Conservation (phyloP, 1,140 invertebrate species). For the Hermetia illucens region DNA sequence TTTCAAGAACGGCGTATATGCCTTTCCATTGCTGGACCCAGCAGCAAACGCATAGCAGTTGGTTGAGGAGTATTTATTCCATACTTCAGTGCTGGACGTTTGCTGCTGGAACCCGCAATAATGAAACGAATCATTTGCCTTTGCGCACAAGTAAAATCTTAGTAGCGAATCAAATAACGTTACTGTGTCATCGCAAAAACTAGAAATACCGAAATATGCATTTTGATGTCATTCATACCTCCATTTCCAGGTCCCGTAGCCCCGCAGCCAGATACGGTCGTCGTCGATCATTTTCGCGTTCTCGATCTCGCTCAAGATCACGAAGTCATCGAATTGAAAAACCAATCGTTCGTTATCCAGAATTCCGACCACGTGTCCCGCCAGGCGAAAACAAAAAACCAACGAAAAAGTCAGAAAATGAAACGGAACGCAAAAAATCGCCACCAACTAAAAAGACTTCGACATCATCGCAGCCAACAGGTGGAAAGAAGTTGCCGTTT, state of each 20-base stretch:
- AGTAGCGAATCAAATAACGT: too few species aligned
- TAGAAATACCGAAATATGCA: too few species aligned
- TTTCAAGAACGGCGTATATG: background rate
- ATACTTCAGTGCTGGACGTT: too few species aligned
- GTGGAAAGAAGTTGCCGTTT: constrained; percentile 46
- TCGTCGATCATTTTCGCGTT: constrained; percentile 8
- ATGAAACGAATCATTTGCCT: too few species aligned
- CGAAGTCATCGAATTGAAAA: constrained; percentile 17
- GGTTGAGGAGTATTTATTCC: too few species aligned
- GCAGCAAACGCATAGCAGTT: background rate
- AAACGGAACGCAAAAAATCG: constrained; percentile 26
- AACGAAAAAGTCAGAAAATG: constrained; percentile 26
- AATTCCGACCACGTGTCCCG: constrained; percentile 21
- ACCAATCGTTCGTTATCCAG: constrained; percentile 24
- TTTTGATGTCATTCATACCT: too few species aligned
- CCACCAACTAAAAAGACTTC: constrained; percentile 10
- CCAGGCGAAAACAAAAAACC: constrained; percentile 5
- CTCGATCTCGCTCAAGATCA: constrained; percentile 8
- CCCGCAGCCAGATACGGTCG: constrained; percentile 10
- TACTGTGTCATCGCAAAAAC: too few species aligned
- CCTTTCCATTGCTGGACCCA: background rate
- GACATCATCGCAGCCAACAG: constrained; percentile 1
- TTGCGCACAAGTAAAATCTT: too few species aligned
- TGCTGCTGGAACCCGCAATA: too few species aligned
- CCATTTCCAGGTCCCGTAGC: too few species aligned